These are phyloP conservation scores for Pempheris klunzingeri DNA, from an alignment of 2,797 vertebrate genomes.

Conservation along the genomic window DNA sequence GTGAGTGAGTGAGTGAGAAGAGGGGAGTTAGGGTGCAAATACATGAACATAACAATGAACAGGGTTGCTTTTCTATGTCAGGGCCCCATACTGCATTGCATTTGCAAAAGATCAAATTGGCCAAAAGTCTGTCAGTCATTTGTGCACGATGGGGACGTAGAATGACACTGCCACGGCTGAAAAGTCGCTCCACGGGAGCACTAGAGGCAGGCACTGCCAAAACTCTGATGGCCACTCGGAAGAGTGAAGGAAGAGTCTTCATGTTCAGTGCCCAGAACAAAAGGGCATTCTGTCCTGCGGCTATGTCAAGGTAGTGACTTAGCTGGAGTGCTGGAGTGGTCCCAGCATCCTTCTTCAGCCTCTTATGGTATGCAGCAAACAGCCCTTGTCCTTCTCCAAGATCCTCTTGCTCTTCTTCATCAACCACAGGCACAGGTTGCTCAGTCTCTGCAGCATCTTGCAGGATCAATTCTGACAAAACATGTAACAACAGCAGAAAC, in stretches of 20 bases:
- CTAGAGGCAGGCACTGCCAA: slow-evolving; percentile 52
- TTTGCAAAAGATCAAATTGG: slow-evolving; percentile 28
- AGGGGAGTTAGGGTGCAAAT: too few species aligned
- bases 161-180: slow-evolving; percentile 60
- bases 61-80: background rate
- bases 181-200: slow-evolving; percentile 59
- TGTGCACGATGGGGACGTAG: slow-evolving; percentile 49
- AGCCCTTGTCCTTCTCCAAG: slow-evolving; percentile 38
- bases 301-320: slow-evolving; percentile 63
- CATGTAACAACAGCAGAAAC: slow-evolving; percentile 7
- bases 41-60: background rate
- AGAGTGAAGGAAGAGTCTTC: slow-evolving; percentile 39
- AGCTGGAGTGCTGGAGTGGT: slow-evolving; percentile 52
- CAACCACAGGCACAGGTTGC: slow-evolving; percentile 26
- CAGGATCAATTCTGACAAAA: slow-evolving; percentile 51
- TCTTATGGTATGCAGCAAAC: slow-evolving; percentile 58
- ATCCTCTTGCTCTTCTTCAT: slow-evolving; percentile 41
- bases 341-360: slow-evolving; percentile 50
- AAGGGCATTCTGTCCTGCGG: slow-evolving; percentile 53
- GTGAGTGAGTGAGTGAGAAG: background rate
- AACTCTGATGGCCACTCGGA: slow-evolving; percentile 46
- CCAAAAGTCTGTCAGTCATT: slow-evolving; percentile 57
- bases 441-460: slow-evolving; percentile 49
- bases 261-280: slow-evolving; percentile 62
- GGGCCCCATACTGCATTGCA: background rate